A percentile compares a stretch with the other conserved stretches of the same genome.
phyloP scores from a whole-genome alignment of 2,797 vertebrate genomes.

The Cuculus canorus region DNA sequence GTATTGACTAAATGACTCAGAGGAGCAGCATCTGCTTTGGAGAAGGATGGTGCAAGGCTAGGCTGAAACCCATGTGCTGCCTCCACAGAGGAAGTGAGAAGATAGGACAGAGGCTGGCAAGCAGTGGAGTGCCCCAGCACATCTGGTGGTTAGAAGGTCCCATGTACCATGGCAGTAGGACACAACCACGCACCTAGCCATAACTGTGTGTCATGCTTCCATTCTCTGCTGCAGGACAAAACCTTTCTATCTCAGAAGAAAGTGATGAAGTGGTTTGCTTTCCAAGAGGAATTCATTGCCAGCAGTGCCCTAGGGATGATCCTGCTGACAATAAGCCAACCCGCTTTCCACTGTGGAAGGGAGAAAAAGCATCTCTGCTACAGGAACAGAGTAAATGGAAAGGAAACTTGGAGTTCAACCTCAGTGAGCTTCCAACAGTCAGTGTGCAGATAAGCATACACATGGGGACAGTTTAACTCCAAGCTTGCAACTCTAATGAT shows the following conservation, averaged over 20 bases:
- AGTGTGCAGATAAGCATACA: slow-evolving; percentile 17
- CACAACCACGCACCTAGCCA: not conserved
- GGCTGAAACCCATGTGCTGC: fast-evolving
- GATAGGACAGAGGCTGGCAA: not conserved
- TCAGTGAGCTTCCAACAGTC: not conserved
- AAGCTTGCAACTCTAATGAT: slow-evolving; percentile 16
- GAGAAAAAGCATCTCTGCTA: not conserved
- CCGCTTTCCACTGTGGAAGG: not conserved
- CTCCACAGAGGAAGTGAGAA: not conserved
- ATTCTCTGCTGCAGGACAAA: not conserved
- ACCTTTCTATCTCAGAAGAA: not conserved
- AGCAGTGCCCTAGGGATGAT: not conserved
- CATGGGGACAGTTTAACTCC: not conserved
- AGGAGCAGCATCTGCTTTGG: not conserved
- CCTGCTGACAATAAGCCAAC: not conserved
- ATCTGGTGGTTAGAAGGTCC: not conserved
- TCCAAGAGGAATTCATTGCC: not conserved
- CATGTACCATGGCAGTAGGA: not conserved
- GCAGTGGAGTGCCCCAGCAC: not conserved
- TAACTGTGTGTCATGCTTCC: fast-evolving
- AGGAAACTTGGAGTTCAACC: slow-evolving; percentile 34
- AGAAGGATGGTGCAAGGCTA: not conserved
- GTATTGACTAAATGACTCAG: not conserved
- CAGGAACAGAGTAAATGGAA: slow-evolving; percentile 15
- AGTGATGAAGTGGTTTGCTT: not conserved